Evolutionary conservation across 2,797 vertebrate species (phyloP).

Genomic region (Apogon hyalosoma): DNA sequence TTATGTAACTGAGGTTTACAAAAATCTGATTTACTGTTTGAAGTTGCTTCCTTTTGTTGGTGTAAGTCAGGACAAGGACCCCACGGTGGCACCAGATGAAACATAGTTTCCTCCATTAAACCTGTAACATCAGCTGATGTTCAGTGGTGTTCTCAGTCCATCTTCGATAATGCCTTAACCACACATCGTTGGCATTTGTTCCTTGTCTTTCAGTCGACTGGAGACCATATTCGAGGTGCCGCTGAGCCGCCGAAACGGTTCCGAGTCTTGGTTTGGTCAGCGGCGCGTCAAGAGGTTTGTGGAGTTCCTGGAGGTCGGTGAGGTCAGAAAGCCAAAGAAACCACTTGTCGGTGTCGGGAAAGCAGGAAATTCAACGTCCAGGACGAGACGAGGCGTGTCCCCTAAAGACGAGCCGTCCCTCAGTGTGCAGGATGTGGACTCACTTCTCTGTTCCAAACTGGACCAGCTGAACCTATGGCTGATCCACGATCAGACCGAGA

Average conservation of each 20-base stretch:
- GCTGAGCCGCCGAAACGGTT: conserved; percentile 85
- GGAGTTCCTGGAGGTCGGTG: conserved; percentile 87
- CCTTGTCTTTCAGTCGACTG: conserved; percentile 81
- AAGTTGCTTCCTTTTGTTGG: too few relatives aligned
- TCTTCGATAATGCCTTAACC: background rate
- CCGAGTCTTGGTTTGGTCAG: conserved; percentile 86
- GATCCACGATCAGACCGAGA: conserved; percentile 62
- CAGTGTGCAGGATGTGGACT: conserved; percentile 75
- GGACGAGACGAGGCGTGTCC: conserved; percentile 75
- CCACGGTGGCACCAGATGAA: conserved; percentile 33
- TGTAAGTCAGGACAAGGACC: background rate
- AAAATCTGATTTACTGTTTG: too few relatives aligned
- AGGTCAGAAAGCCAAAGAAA: conserved; percentile 84
- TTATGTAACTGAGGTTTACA: too few relatives aligned
- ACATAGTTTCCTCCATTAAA: background rate
- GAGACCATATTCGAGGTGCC: conserved; percentile 93
- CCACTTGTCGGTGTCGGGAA: conserved; percentile 72
- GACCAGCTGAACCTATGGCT: conserved; percentile 80
- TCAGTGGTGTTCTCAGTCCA: background rate
- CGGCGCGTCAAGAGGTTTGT: conserved; percentile 88
- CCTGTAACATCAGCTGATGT: background rate
- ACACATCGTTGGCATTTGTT: background rate
- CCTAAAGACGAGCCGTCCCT: conserved; percentile 63
- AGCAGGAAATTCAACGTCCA: conserved; percentile 43
- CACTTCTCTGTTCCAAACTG: conserved; percentile 82